These are phyloP conservation scores for Puffinus mauretanicus DNA, from an alignment of 2,113 vertebrate genomes.

Conservation along the genomic window DNA sequence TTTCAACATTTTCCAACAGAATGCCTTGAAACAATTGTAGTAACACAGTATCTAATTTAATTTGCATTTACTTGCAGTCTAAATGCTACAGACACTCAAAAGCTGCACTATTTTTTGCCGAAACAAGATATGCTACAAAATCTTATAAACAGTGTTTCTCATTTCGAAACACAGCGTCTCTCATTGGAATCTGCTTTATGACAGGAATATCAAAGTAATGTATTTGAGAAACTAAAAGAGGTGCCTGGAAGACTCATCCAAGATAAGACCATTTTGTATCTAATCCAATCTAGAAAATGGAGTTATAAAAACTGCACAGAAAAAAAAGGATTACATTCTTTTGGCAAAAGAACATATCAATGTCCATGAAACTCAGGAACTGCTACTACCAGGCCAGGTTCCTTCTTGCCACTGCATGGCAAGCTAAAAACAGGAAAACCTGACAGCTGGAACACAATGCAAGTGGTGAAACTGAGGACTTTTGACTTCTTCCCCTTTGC, in stretches of 20 bases:
- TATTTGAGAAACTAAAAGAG: not conserved
- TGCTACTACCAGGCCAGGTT: not conserved
- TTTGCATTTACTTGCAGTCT: not conserved
- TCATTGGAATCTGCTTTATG: not conserved
- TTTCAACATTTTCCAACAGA: not conserved
- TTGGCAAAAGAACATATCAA: not conserved
- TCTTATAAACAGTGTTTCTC: not conserved
- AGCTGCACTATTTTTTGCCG: not conserved
- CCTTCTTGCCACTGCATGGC: not conserved
- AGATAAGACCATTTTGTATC: not conserved
- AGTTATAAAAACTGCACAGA: not conserved
- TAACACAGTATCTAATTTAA: not conserved
- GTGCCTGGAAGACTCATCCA: not conserved
- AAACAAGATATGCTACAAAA: not conserved
- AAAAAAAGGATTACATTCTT: not conserved
- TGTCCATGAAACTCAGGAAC: not conserved
- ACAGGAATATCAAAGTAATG: not conserved
- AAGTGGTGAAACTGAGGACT: not conserved
- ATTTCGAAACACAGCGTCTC: not conserved
- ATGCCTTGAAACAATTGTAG: not conserved
- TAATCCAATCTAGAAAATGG: not conserved
- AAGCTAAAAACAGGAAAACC: not conserved
- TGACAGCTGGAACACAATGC: not conserved
- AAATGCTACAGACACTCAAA: not conserved
- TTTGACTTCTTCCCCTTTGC: not conserved